Evolutionary conservation across 2,113 vertebrate genomes (phyloP).

Genomic region (Pedetes capensis): DNA sequence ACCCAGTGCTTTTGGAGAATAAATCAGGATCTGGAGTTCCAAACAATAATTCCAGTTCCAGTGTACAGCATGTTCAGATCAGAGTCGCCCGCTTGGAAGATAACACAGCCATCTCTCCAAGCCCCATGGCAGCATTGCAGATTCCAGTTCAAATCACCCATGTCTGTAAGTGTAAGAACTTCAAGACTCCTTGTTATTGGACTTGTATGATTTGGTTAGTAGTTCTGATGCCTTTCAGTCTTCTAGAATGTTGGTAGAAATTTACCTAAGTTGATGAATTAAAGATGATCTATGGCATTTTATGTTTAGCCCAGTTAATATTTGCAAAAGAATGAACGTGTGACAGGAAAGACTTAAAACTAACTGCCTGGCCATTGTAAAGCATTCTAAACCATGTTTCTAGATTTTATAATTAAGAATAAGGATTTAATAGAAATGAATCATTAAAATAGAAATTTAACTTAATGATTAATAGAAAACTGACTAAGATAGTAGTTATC

Average conservation of each 20-base stretch:
- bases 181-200: neutral
- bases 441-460: neutral
- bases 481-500: neutral
- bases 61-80: conserved; percentile 91
- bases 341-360: neutral
- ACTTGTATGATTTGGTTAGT: neutral
- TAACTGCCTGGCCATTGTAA: neutral
- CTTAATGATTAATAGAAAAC: conserved; percentile 30
- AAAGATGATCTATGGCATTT: conserved; percentile 9
- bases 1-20: conserved; percentile 82
- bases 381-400: conserved; percentile 21
- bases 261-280: neutral
- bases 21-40: conserved; percentile 86
- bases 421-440: neutral
- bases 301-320: conserved; percentile 38
- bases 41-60: conserved; percentile 83
- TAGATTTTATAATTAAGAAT: neutral
- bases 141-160: conserved; percentile 99
- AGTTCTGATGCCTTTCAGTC: neutral
- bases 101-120: conserved; percentile 81
- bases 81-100: conserved; percentile 92
- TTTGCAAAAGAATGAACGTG: conserved; percentile 31
- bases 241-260: neutral
- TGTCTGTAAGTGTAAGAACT: conserved; percentile 88
- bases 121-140: conserved; percentile 92